A percentile compares a stretch with the other conserved stretches of the same genome.
phyloP scores from a whole-genome alignment of 1,140 invertebrate species.

The Cyclina sinensis region DNA sequence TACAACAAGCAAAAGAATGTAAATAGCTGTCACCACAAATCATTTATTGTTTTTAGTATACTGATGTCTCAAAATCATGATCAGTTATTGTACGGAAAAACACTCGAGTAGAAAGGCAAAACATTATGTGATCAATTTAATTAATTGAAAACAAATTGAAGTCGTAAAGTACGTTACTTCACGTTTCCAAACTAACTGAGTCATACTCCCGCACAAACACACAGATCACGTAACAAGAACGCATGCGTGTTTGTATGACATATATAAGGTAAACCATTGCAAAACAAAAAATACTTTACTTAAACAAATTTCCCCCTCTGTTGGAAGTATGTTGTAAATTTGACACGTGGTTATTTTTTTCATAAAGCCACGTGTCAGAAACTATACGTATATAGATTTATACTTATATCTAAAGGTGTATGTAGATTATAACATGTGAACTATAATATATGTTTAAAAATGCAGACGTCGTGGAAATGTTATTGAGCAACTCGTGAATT shows the following conservation, averaged over 20 bases:
- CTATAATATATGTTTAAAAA: no score
- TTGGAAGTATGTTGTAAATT: no score
- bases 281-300: no score
- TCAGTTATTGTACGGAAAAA: background rate
- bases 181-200: background rate
- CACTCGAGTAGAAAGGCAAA: background rate
- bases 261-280: no score
- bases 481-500: no score
- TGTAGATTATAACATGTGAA: no score
- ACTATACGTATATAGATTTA: no score
- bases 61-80: background rate
- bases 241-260: background rate
- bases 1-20: background rate
- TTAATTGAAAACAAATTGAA: background rate
- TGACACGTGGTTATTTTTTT: no score
- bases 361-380: no score
- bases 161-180: background rate
- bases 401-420: no score
- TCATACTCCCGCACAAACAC: background rate
- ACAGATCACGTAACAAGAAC: background rate
- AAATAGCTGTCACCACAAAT: background rate
- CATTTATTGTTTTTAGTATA: background rate
- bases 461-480: no score
- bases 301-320: no score
- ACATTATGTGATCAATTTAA: background rate